Conservation (phyloP, 64 coral and sea anemone genomes). For the Orbicella faveolata region DNA sequence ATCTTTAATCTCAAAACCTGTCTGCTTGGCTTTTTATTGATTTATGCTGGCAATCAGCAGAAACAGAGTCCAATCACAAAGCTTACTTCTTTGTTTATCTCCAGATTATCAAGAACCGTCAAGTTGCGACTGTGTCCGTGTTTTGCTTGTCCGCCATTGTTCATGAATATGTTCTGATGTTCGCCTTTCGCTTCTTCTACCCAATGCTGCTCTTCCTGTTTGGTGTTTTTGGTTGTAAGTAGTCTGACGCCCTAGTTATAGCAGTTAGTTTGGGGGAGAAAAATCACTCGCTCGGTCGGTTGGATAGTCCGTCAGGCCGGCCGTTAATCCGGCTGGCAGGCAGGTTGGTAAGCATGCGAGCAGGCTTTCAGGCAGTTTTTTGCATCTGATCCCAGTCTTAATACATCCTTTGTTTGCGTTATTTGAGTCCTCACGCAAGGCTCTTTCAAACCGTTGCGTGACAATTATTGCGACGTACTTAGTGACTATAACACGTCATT, state of each 20-base stretch:
- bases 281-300: no score
- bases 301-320: no score
- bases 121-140: slow-evolving; percentile 59
- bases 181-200: slow-evolving; percentile 89
- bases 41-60: background rate
- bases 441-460: no score
- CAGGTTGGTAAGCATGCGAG: no score
- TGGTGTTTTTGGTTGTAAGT: slow-evolving; percentile 88
- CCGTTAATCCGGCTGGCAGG: no score
- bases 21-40: no score
- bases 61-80: background rate
- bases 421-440: no score
- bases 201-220: slow-evolving; percentile 94
- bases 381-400: no score
- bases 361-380: no score
- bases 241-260: background rate
- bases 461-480: no score
- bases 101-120: slow-evolving; percentile 75
- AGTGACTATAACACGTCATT: background rate
- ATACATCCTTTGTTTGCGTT: no score
- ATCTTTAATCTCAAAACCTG: no score
- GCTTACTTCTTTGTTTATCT: background rate
- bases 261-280: background rate
- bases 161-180: slow-evolving; percentile 90
- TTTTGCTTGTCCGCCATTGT: slow-evolving; percentile 90